A percentile compares a stretch with the other conserved stretches of the same genome.
Evolutionary conservation across 2,113 vertebrate genomes (phyloP).

Genomic region (Salvelinus namaycush): DNA sequence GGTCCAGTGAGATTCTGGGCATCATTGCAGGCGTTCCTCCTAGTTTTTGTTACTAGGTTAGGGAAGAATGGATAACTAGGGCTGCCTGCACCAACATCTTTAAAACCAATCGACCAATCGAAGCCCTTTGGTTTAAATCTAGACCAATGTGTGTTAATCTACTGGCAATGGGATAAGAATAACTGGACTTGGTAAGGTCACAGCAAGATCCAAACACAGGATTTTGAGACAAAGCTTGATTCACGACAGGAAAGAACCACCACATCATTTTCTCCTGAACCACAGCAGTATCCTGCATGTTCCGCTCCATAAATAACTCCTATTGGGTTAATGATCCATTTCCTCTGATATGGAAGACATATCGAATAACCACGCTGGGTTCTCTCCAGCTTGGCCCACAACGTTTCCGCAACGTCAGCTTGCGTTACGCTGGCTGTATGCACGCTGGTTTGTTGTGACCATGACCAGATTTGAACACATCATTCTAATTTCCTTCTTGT

Average conservation of each 20-base stretch:
- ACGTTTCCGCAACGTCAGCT: neutral
- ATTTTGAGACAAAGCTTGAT: neutral
- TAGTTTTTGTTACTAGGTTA: neutral
- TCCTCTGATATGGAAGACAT: neutral
- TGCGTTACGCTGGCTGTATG: neutral
- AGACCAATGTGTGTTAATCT: too few relatives aligned
- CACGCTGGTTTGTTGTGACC: neutral
- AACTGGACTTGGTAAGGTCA: too few relatives aligned
- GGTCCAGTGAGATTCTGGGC: too few relatives aligned
- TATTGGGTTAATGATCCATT: neutral
- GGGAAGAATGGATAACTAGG: too few relatives aligned
- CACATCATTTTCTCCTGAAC: neutral
- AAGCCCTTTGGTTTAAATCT: too few relatives aligned
- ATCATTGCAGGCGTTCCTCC: neutral
- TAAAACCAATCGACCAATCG: too few relatives aligned
- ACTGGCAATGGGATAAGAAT: too few relatives aligned
- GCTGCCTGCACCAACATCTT: too few relatives aligned
- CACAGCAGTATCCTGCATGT: neutral
- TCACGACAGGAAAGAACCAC: neutral
- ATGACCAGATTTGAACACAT: neutral
- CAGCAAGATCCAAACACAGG: too few relatives aligned
- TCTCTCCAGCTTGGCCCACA: neutral
- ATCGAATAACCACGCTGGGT: neutral
- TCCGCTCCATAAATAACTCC: neutral
- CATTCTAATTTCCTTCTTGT: neutral